Evolutionary conservation across 1,140 invertebrate species (phyloP).

Genomic region (Cataglyphis hispanica): DNA sequence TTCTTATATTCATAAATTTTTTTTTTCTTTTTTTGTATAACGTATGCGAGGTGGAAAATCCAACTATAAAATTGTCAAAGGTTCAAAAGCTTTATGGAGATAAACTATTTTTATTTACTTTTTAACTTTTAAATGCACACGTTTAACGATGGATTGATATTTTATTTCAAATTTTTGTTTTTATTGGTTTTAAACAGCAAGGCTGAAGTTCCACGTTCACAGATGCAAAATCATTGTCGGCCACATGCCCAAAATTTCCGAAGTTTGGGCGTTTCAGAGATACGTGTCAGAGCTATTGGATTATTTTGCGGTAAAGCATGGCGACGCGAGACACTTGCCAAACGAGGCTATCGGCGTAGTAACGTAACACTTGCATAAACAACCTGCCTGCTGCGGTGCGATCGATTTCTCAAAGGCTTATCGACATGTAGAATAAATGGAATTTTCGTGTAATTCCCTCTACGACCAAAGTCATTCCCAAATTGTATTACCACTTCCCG

Average conservation of each 20-base stretch:
- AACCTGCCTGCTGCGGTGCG: conserved; percentile 58
- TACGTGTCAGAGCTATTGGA: conserved; percentile 60
- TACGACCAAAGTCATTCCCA: conserved; percentile 51
- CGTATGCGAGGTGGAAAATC: not conserved
- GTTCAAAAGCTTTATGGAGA: not conserved
- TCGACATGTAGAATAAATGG: conserved; percentile 63
- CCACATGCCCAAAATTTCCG: conserved; percentile 46
- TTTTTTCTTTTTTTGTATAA: not conserved
- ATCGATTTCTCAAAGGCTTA: conserved; percentile 66
- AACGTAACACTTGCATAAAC: conserved; percentile 71
- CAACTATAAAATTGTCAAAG: not conserved
- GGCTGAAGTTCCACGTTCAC: not conserved
- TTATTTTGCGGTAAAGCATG: conserved; percentile 62
- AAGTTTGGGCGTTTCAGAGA: conserved; percentile 52
- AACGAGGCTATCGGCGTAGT: conserved; percentile 70
- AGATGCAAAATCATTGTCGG: conserved; percentile 49
- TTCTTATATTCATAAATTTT: not conserved
- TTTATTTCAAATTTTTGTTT: not conserved
- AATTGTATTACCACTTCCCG: conserved; percentile 49
- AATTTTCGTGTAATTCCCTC: conserved; percentile 62
- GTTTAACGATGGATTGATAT: not conserved
- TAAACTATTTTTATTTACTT: not conserved
- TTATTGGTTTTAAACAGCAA: not conserved
- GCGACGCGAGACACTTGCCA: conserved; percentile 65
- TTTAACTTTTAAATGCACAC: not conserved